Evolutionary conservation across 2,797 vertebrate species (phyloP), one percentile per base, ranked within the genome.

Genomic region (Champsocephalus gunnari): DNA sequence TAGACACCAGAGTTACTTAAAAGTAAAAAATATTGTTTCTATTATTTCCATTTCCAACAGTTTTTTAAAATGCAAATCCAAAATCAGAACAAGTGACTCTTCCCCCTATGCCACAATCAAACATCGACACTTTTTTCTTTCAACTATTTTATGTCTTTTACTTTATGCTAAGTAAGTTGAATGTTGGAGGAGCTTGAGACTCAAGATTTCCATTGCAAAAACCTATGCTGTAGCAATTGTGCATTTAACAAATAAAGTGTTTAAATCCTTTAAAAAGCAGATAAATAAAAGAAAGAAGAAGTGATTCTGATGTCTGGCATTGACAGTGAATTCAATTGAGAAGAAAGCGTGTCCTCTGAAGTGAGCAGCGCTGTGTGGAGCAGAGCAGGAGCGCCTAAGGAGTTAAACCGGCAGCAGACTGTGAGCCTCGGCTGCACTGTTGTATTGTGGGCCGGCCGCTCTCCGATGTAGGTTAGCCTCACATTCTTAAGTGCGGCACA

Each of bases 401-500:
- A 85, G 86, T 88, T 92, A 88, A 89, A 71, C 51, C 64, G 19
- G 82, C 63, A 76, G 47, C 67, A 53, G 47, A 58, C 80, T 73
- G 66, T 10, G 53, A 85, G 83, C 57, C 53, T 66, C 57, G 70
- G 74, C 77, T 79, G 80, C 74, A 58, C 77, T 71, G 67, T 57
- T 81, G 86, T 80, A 81, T 79, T 87, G 82, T 86, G 76, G 84
- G 81, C 77, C 68, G 1, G 79, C 85, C 77, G 68, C 59, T 75
- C 73, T 87, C 80, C n/a, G 68, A 69, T 82, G 80, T 81, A 91
- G 79, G 85, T 88, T 81, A 78, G 81, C 82, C 82, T 83, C 77
- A 71, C 87, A 93, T 90, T 90, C 75, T 93, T 91, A 86, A 92
- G 92, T 89, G 92, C 82, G 16, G 78, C 82, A 78, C 81, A 92